Conservation (phyloP, 2,113 vertebrate genomes). For the Mus musculus region GRCm39 chr4:52306001-52306500, state of each 20-base stretch:
- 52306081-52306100: neutral
- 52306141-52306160: neutral
- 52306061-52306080: neutral
- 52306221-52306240: neutral
- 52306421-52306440: neutral
- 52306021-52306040: neutral
- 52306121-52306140: neutral
- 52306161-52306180: neutral
- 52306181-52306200: neutral
- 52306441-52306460: constrained; percentile 19
- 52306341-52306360: neutral
- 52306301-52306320: constrained; percentile 23
- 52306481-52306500: neutral
- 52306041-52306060: neutral
- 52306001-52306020: neutral
- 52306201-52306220: neutral
- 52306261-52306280: constrained; percentile 24
- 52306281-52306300: constrained; percentile 19
- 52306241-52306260: neutral
- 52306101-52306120: neutral
- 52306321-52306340: constrained; percentile 10
- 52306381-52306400: neutral
- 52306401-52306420: constrained; percentile 5
- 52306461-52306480: neutral
- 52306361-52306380: constrained; percentile 1